Conservation (phyloP, 2,888 invertebrate genomes). For the Eristalinus sepulchralis region DNA sequence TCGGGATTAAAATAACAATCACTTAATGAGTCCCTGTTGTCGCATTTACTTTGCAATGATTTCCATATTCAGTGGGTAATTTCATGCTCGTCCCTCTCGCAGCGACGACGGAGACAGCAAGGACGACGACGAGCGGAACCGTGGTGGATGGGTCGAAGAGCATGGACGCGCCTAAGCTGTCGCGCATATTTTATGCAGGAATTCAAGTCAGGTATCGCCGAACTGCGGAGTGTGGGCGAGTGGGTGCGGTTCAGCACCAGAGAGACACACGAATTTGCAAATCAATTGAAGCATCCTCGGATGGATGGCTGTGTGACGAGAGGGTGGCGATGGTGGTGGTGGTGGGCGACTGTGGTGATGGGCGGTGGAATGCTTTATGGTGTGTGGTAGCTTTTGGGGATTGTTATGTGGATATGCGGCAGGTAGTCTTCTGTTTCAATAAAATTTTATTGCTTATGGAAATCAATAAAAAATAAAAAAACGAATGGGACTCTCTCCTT, state of each 20-base stretch:
- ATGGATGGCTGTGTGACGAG: background rate
- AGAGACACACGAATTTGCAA: slow-evolving; percentile 52
- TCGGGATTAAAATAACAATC: slow-evolving; percentile 67
- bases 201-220: slow-evolving; percentile 59
- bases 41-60: slow-evolving; percentile 65
- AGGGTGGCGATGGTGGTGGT: background rate
- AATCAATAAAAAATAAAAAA: slow-evolving; percentile 34
- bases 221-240: background rate
- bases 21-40: slow-evolving; percentile 65
- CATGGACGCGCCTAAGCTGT: slow-evolving; percentile 4
- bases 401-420: slow-evolving; percentile 31
- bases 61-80: slow-evolving; percentile 57
- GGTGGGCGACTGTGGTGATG: background rate
- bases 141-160: background rate
- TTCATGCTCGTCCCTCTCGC: background rate
- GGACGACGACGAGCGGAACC: background rate
- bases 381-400: slow-evolving; percentile 4
- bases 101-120: background rate
- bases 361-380: slow-evolving; percentile 24
- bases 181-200: slow-evolving; percentile 42
- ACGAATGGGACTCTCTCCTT: background rate
- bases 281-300: slow-evolving; percentile 51
- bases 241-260: background rate
- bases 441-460: slow-evolving; percentile 46
- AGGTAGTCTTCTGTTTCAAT: slow-evolving; percentile 11